Percentiles rank a stretch among this genome's conserved stretches.
These are phyloP conservation scores for Cerastoderma edule DNA, from an alignment of 2,888 invertebrate species.

Conservation along the genomic window DNA sequence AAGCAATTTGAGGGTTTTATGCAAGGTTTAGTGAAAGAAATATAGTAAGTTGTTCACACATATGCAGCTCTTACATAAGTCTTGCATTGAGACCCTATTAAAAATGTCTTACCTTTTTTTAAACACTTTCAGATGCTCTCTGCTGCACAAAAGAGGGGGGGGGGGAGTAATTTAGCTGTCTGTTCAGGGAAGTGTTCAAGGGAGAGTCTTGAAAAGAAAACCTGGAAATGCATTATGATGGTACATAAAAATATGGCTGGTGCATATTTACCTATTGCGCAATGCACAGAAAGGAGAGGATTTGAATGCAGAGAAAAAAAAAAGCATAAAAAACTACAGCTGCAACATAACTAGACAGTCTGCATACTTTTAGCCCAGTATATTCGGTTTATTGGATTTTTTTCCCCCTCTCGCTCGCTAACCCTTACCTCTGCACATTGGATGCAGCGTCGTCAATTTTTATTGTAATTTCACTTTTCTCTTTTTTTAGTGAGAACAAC, in stretches of 20 bases:
- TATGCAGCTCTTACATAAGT: too few relatives aligned
- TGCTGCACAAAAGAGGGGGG: too few relatives aligned
- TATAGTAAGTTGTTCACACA: too few relatives aligned
- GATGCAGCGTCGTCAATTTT: background rate
- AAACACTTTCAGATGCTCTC: too few relatives aligned
- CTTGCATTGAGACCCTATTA: too few relatives aligned
- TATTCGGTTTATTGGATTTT: slow-evolving; percentile 20
- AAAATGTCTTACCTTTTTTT: too few relatives aligned
- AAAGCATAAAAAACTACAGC: slow-evolving; percentile 14
- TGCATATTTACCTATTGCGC: slow-evolving; percentile 1
- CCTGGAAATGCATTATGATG: slow-evolving; percentile 9
- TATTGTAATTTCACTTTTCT: background rate
- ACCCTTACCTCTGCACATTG: slow-evolving; percentile 7
- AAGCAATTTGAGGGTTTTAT: background rate
- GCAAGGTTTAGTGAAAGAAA: too few relatives aligned
- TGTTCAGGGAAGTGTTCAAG: too few relatives aligned
- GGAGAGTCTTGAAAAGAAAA: too few relatives aligned
- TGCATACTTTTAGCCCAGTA: slow-evolving; percentile 29
- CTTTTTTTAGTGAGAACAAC: background rate
- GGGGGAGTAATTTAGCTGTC: too few relatives aligned
- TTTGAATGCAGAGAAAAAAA: slow-evolving; percentile 7
- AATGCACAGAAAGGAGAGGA: slow-evolving; percentile 1
- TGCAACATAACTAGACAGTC: slow-evolving; percentile 27
- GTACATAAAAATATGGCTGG: background rate
- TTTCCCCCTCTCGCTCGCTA: slow-evolving; percentile 8